A percentile compares a stretch with the other conserved stretches of the same genome.
These are phyloP conservation scores for Trachemys scripta DNA, from an alignment of 2,113 vertebrate genomes.

Conservation along the genomic window DNA sequence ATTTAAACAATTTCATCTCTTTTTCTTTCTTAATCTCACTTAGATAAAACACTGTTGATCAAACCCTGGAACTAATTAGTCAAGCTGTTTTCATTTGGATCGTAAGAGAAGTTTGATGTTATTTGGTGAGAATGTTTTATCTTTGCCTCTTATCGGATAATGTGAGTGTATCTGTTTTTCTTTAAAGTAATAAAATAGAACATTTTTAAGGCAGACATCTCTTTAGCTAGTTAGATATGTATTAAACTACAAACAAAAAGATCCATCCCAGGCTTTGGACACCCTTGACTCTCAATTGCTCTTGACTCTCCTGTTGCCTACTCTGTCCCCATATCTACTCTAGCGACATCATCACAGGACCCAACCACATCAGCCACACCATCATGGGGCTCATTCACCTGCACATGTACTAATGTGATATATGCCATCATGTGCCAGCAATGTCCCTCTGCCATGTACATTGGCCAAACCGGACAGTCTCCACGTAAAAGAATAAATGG, in stretches of 20 bases:
- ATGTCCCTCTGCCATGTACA: too few relatives aligned
- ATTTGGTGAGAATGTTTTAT: background rate
- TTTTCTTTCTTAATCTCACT: background rate
- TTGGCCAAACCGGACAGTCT: too few relatives aligned
- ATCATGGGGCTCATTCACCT: too few relatives aligned
- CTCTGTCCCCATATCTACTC: too few relatives aligned
- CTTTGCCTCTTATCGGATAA: background rate
- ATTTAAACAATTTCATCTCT: background rate
- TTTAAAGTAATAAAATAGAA: slow-evolving; percentile 29
- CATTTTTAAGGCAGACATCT: background rate
- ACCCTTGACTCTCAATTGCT: background rate
- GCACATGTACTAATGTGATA: too few relatives aligned
- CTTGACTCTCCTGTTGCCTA: too few relatives aligned
- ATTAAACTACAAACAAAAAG: slow-evolving; percentile 44
- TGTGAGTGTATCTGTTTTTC: slow-evolving; percentile 30
- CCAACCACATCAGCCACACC: too few relatives aligned
- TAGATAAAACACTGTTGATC: slow-evolving; percentile 38
- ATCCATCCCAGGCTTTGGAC: slow-evolving; percentile 34
- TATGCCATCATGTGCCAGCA: too few relatives aligned
- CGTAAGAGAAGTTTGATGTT: slow-evolving; percentile 40
- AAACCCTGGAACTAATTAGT: slow-evolving; percentile 58
- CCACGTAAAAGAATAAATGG: too few relatives aligned
- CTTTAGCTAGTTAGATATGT: background rate
- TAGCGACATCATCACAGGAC: too few relatives aligned
- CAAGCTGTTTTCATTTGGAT: slow-evolving; percentile 50